Conservation (phyloP, 2,113 vertebrate species). For the Seriola dumerili region DNA sequence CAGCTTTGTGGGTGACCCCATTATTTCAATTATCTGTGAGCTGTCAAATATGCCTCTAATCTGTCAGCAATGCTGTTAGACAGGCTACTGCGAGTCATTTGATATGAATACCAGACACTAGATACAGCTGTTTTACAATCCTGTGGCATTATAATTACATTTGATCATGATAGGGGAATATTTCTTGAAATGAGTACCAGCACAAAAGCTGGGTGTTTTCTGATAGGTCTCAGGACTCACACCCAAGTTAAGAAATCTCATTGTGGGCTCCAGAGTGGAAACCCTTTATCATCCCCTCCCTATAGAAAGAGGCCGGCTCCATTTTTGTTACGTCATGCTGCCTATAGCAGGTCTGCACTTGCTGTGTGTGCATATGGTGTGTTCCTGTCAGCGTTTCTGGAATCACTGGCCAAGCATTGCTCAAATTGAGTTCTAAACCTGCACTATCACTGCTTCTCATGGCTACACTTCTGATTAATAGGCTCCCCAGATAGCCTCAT, state of each 20-base stretch:
- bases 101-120: slow-evolving; percentile 5
- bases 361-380: slow-evolving; percentile 67
- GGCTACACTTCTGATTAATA: slow-evolving; percentile 18
- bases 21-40: slow-evolving; percentile 27
- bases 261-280: slow-evolving; percentile 18
- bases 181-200: slow-evolving; percentile 4
- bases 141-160: neutral
- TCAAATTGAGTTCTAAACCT: slow-evolving; percentile 16
- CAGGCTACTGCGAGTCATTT: neutral
- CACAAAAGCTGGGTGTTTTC: neutral
- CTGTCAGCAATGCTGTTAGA: slow-evolving; percentile 1
- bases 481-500: slow-evolving; percentile 2
- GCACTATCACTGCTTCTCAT: slow-evolving; percentile 7
- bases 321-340: slow-evolving; percentile 51
- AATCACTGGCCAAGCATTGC: slow-evolving; percentile 56
- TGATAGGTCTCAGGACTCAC: neutral
- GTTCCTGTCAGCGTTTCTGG: slow-evolving; percentile 65
- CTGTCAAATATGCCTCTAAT: slow-evolving; percentile 19
- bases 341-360: slow-evolving; percentile 65
- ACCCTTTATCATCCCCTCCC: slow-evolving; percentile 14
- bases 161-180: neutral
- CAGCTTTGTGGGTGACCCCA: slow-evolving; percentile 1
- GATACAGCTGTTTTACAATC: slow-evolving; percentile 10
- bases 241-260: slow-evolving; percentile 16
- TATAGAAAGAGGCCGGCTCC: slow-evolving; percentile 19